Conservation (phyloP, 1,140 invertebrate genomes). For the Anoplolepis gracilipes region DNA sequence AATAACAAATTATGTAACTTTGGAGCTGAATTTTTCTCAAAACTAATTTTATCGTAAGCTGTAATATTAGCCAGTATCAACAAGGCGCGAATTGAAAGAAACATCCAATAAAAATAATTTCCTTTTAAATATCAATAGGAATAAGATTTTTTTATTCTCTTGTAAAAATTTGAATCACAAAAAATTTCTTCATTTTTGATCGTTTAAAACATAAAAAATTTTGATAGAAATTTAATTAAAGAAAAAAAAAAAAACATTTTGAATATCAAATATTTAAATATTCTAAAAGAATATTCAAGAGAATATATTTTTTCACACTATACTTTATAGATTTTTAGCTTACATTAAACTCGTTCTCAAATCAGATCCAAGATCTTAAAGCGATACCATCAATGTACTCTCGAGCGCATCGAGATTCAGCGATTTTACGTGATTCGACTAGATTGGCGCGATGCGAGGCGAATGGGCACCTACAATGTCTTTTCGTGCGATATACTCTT, state of each 20-base stretch:
- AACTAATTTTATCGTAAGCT: not conserved
- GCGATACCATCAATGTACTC: not conserved
- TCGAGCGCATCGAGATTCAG: conserved; percentile 12
- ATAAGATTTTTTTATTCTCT: not conserved
- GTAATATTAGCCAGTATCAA: too few species aligned
- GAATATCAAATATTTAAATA: not conserved
- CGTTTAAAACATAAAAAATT: not conserved
- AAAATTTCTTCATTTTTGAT: not conserved
- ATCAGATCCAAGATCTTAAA: not conserved
- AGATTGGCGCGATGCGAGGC: conserved; percentile 23
- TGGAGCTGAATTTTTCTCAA: not conserved
- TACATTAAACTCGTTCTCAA: not conserved
- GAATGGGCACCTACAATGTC: not conserved
- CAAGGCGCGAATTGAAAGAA: not conserved
- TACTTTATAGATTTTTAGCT: not conserved
- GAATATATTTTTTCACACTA: too few species aligned
- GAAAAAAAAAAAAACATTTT: not conserved
- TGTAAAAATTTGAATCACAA: not conserved
- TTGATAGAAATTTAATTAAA: not conserved
- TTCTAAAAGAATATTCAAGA: not conserved
- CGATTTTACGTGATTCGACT: conserved; percentile 32
- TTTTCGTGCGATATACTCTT: not conserved
- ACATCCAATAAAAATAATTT: not conserved
- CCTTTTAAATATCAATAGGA: not conserved
- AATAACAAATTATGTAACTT: not conserved